These are phyloP conservation scores for Linyphia triangularis DNA, from an alignment of 2,888 invertebrate genomes.

Conservation along the genomic window DNA sequence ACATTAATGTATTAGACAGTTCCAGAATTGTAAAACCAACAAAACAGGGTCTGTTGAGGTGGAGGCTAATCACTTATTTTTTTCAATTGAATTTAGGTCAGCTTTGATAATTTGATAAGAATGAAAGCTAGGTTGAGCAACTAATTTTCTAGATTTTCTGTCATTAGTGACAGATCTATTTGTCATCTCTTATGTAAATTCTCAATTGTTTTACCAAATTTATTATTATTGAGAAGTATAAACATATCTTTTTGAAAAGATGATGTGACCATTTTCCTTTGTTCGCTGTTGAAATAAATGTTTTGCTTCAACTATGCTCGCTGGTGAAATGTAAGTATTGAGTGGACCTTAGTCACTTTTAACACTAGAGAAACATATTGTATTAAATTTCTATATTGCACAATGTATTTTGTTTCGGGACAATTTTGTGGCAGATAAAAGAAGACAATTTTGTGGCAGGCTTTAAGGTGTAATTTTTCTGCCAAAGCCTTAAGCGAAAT, in stretches of 20 bases:
- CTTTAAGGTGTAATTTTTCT: not conserved
- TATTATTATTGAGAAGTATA: constrained; percentile 4
- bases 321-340: not conserved
- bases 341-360: not conserved
- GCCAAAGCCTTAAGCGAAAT: not conserved
- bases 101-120: constrained; percentile 8
- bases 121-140: constrained; percentile 35
- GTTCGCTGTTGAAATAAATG: not conserved
- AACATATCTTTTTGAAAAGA: constrained; percentile 21
- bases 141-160: not conserved
- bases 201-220: constrained; percentile 28
- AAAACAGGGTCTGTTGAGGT: constrained; percentile 76
- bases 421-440: constrained; percentile 74
- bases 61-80: not conserved
- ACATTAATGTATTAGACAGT: constrained; percentile 77
- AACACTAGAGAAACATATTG: constrained; percentile 77
- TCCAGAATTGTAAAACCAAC: constrained; percentile 77
- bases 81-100: not conserved
- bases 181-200: not conserved
- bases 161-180: not conserved
- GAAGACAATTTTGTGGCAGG: not conserved
- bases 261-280: not conserved
- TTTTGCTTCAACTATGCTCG: not conserved
- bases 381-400: too few species aligned
- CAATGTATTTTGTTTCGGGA: constrained; percentile 78